These are phyloP conservation scores for Bucco capensis DNA, from an alignment of 2,113 vertebrate species.

Conservation along the genomic window DNA sequence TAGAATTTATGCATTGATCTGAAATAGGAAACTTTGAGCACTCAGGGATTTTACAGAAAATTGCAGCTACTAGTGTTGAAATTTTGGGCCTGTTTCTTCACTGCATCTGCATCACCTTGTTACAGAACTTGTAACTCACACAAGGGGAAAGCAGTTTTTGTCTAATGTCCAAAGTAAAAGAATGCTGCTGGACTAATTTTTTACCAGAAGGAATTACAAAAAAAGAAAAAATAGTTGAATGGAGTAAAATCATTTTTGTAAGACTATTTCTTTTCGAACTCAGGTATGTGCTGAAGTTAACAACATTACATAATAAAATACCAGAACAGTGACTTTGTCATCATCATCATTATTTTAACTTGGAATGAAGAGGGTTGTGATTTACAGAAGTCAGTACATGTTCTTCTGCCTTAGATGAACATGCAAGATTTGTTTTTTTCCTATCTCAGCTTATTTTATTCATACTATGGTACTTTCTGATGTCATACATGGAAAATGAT, in stretches of 20 bases:
- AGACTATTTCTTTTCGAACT: neutral
- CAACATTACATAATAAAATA: neutral
- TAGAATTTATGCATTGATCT: constrained; percentile 17
- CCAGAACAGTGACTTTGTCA: neutral
- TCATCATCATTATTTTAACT: neutral
- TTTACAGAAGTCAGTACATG: neutral
- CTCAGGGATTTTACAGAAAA: neutral
- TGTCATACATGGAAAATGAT: neutral
- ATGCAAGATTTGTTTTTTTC: neutral
- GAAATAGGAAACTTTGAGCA: neutral
- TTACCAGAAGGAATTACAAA: neutral
- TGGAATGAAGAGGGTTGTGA: neutral
- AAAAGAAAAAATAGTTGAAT: neutral
- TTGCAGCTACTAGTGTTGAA: neutral
- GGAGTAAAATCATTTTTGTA: neutral
- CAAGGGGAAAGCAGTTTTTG: neutral
- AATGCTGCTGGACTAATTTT: neutral
- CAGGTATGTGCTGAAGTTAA: neutral
- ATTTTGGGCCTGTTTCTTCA: neutral
- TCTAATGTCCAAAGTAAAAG: neutral
- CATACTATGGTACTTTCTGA: neutral
- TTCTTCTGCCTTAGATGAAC: neutral
- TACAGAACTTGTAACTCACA: neutral
- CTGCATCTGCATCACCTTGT: neutral
- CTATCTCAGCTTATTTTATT: neutral